Evolutionary conservation across 1,140 invertebrate species (phyloP).

Genomic region (Pissodes strobi): DNA sequence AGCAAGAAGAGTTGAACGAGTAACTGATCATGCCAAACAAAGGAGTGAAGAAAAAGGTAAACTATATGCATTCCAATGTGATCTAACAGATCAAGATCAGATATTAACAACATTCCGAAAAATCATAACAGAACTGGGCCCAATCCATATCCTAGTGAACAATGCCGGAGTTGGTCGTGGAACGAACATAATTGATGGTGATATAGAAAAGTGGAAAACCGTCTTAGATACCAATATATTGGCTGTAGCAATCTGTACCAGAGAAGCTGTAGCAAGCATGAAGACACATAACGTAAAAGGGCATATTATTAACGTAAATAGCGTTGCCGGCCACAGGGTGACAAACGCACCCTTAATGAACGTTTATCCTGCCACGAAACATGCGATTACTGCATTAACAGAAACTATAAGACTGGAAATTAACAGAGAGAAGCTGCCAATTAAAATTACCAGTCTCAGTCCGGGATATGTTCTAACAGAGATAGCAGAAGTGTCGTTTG

Average conservation of each 20-base stretch:
- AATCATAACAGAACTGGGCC: constrained; percentile 64
- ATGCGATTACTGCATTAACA: constrained; percentile 63
- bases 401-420: constrained; percentile 64
- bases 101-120: constrained; percentile 68
- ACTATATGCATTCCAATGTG: constrained; percentile 43
- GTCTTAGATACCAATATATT: constrained; percentile 47
- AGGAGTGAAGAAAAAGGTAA: constrained; percentile 24
- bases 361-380: constrained; percentile 65
- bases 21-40: constrained; percentile 21
- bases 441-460: constrained; percentile 55
- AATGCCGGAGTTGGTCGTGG: constrained; percentile 63
- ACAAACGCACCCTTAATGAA: constrained; percentile 45
- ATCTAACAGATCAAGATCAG: constrained; percentile 59
- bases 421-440: constrained; percentile 54
- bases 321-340: constrained; percentile 45
- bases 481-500: background rate
- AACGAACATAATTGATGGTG: constrained; percentile 1
- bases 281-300: constrained; percentile 27
- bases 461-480: constrained; percentile 14
- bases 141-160: constrained; percentile 73
- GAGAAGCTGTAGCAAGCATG: constrained; percentile 58
- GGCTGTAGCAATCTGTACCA: constrained; percentile 58
- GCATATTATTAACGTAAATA: constrained; percentile 10
- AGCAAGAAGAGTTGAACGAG: constrained; percentile 29
- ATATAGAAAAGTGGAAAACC: constrained; percentile 6